Base-by-base conservation (phyloP, 2,113 vertebrate species). In the Limanda limanda region DNA sequence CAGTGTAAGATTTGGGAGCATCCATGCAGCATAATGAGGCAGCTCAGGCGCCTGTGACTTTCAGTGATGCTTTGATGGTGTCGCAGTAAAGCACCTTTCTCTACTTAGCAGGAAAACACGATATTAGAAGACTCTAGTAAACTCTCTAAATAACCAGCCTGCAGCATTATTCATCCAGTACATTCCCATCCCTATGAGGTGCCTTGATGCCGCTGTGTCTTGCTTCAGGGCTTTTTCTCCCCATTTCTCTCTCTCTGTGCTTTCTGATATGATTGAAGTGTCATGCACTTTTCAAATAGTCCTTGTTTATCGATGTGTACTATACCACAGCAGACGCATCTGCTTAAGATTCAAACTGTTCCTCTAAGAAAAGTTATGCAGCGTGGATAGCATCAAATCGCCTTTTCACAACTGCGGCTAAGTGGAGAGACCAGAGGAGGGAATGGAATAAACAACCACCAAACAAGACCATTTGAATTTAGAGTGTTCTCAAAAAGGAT, bases 381-480 rank as follows among this genome's bases (percentile, higher is more conserved):
- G 64, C 37, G 10, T 8, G 24, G 57, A 71, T 74, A 27, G 4
- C 83, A 78, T 87, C 83, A 81, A 81, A 85, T 86, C 77, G 71
- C 86, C 81, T 83, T 86, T 82, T 88, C 78, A 54, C 60, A 66
- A 76, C 72, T 24, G 56, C 11, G 52, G 60, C 57, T 48, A 54
- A 80, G 56, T 35, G 51, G 23, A 54, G 23, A 47, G 63, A 70
- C 81, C 72, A 42, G 1, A 71, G 70, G 73, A 70, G 57, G 57
- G 68, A 82, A 69, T 62, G 11, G 84, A 87, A 84, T 83, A 80
- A 86, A 90, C 79, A 87, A 78, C 78, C 78, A 80, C 59, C 79
- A 84, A 86, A 88, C 80, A 81, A 80, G 77, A 69, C 75, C 40
- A 76, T 86, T 77, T 74, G 70, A 85, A 88, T 88, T 80, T 71